Percentiles rank a stretch among this genome's conserved stretches.
These are phyloP conservation scores for Amphipoea oculea DNA, from an alignment of 2,888 invertebrate species.

Conservation along the genomic window DNA sequence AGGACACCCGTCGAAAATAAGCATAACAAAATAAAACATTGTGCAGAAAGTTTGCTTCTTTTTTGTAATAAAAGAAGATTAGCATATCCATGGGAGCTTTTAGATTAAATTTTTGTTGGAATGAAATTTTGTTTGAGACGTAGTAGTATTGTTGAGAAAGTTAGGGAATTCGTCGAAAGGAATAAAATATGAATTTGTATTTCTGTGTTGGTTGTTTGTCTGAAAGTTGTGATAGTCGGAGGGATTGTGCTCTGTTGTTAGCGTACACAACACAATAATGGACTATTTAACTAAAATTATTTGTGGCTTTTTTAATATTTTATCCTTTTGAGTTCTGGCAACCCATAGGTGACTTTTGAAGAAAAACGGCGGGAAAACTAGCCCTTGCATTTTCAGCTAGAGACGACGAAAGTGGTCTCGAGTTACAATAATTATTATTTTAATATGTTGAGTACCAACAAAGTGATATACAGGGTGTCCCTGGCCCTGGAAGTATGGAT, in stretches of 20 bases:
- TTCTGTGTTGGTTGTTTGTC: neutral
- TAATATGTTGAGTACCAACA: too few species aligned
- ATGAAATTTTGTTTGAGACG: conserved; percentile 23
- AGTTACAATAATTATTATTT: neutral
- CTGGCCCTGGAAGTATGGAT: too few species aligned
- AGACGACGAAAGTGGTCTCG: neutral
- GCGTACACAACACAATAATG: neutral
- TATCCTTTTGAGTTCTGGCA: neutral
- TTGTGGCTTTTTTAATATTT: neutral
- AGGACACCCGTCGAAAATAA: conserved; percentile 50
- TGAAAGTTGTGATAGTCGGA: neutral
- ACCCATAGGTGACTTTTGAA: too few species aligned
- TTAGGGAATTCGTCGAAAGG: neutral
- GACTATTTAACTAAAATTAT: neutral
- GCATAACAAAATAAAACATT: conserved; percentile 57
- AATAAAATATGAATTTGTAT: conserved; percentile 8
- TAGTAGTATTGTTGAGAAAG: conserved; percentile 35
- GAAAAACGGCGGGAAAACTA: neutral
- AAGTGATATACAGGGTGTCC: too few species aligned
- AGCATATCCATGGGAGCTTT: conserved; percentile 45
- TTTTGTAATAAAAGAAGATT: conserved; percentile 58
- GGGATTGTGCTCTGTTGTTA: neutral
- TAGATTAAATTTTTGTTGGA: conserved; percentile 53
- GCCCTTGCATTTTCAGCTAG: neutral
- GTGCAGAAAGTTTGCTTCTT: conserved; percentile 41